Evolutionary conservation across 2,113 vertebrate genomes (phyloP).

Genomic region (Micronycteris hirsuta): DNA sequence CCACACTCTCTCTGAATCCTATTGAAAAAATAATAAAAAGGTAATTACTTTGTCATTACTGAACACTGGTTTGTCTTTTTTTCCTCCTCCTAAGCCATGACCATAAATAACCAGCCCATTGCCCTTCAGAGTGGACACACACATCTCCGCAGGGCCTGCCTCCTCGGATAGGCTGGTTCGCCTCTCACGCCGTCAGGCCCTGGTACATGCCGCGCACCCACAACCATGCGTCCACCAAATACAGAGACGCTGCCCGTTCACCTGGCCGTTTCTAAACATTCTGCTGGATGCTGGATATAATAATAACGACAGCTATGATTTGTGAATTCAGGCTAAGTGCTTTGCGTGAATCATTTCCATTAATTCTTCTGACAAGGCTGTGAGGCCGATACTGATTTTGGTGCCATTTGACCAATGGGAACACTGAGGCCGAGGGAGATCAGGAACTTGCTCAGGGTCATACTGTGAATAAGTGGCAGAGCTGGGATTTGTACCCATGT

Average conservation of each 20-base stretch:
- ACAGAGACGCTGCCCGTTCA: background rate
- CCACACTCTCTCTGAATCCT: conserved; percentile 78
- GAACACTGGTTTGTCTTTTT: conserved; percentile 82
- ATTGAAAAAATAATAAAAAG: conserved; percentile 88
- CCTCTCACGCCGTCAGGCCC: background rate
- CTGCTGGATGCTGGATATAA: background rate
- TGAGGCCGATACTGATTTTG: background rate
- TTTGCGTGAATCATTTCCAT: background rate
- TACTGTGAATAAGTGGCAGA: background rate
- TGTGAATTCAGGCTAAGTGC: background rate
- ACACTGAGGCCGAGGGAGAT: background rate
- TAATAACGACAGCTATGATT: background rate
- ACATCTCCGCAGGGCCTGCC: background rate
- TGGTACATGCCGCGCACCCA: accelerated
- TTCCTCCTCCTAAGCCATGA: conserved; percentile 59
- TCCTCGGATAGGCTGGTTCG: background rate
- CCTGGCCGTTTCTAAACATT: background rate
- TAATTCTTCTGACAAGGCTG: background rate
- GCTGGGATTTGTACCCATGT: background rate
- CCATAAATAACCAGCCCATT: conserved; percentile 84
- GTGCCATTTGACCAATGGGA: background rate
- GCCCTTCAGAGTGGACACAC: conserved; percentile 61
- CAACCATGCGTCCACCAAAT: accelerated
- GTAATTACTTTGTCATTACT: conserved; percentile 87
- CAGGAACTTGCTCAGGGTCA: background rate